Evolutionary conservation across 92 coral and sea anemone genomes (phyloP).

Genomic region (Porites lobata): DNA sequence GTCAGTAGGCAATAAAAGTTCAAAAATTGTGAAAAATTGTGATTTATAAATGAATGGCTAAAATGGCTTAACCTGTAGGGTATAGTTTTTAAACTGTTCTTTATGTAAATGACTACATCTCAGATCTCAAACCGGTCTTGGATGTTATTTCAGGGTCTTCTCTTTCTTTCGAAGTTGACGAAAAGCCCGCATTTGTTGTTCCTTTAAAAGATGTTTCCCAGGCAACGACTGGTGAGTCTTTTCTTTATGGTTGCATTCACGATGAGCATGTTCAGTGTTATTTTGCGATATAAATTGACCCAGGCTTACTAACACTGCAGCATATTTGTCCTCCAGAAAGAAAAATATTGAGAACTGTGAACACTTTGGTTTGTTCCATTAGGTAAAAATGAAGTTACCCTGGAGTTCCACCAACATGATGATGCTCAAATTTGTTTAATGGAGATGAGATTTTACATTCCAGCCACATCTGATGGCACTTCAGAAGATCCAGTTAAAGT

Average conservation of each 20-base stretch:
- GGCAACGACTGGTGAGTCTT: slow-evolving; percentile 87
- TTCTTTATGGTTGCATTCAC: too few species aligned
- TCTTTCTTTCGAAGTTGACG: slow-evolving; percentile 95
- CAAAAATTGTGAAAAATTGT: too few species aligned
- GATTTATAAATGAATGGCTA: too few species aligned
- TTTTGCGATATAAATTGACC: too few species aligned
- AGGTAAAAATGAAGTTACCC: slow-evolving; percentile 99
- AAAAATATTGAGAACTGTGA: not conserved
- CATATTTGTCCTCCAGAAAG: too few species aligned
- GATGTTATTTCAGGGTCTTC: slow-evolving; percentile 77
- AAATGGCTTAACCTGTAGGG: too few species aligned
- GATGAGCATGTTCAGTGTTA: too few species aligned
- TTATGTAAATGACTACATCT: too few species aligned
- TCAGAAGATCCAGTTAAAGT: slow-evolving; percentile 95
- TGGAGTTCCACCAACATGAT: slow-evolving; percentile 99
- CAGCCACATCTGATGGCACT: slow-evolving; percentile 84
- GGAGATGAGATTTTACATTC: slow-evolving; percentile 99
- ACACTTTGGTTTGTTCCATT: not conserved
- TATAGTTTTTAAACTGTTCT: too few species aligned
- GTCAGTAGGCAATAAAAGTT: too few species aligned
- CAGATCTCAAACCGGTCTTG: not conserved
- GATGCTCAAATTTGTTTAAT: slow-evolving; percentile 97
- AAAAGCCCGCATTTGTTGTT: slow-evolving; percentile 97
- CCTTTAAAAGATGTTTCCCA: slow-evolving; percentile 98
- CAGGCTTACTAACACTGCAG: too few species aligned